Conservation (phyloP, 2,797 vertebrate genomes). For the Hafferia zeledoni region DNA sequence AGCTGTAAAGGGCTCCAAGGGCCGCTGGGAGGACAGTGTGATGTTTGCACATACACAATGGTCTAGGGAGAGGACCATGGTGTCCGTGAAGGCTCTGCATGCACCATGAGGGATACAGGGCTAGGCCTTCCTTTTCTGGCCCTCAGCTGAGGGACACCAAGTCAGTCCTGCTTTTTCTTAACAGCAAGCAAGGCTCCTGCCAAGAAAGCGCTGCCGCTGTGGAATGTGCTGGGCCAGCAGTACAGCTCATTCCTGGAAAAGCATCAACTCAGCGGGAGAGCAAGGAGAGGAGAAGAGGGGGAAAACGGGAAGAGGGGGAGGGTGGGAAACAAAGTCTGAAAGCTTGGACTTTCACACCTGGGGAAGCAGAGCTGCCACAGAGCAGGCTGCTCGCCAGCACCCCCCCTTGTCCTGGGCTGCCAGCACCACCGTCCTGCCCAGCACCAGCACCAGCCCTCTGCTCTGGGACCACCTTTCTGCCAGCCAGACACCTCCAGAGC, state of each 20-base stretch:
- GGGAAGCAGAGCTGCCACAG: neutral
- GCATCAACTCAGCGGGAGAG: slow-evolving; percentile 69
- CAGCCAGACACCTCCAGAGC: neutral
- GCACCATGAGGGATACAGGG: neutral
- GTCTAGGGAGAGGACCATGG: neutral
- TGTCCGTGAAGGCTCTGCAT: neutral
- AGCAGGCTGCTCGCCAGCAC: neutral
- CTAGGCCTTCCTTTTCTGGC: slow-evolving; percentile 40
- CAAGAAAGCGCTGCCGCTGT: slow-evolving; percentile 63
- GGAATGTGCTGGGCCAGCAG: slow-evolving; percentile 75
- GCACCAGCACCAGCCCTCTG: neutral
- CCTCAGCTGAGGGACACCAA: slow-evolving; percentile 34
- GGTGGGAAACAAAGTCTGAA: slow-evolving; percentile 27
- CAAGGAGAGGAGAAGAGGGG: slow-evolving; percentile 36
- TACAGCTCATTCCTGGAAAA: slow-evolving; percentile 74
- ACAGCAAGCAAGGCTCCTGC: slow-evolving; percentile 50
- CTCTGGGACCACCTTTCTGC: neutral
- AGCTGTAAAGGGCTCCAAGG: neutral
- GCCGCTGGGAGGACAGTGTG: neutral
- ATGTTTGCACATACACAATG: neutral
- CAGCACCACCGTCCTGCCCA: neutral
- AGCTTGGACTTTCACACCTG: slow-evolving; percentile 41
- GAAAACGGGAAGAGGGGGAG: slow-evolving; percentile 45
- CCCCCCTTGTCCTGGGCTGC: neutral
- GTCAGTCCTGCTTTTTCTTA: slow-evolving; percentile 49